Percentiles rank a stretch among this genome's conserved stretches.
These are phyloP conservation scores for Tenebrosternarchus preto DNA, from an alignment of 2,113 vertebrate genomes.

Conservation along the genomic window DNA sequence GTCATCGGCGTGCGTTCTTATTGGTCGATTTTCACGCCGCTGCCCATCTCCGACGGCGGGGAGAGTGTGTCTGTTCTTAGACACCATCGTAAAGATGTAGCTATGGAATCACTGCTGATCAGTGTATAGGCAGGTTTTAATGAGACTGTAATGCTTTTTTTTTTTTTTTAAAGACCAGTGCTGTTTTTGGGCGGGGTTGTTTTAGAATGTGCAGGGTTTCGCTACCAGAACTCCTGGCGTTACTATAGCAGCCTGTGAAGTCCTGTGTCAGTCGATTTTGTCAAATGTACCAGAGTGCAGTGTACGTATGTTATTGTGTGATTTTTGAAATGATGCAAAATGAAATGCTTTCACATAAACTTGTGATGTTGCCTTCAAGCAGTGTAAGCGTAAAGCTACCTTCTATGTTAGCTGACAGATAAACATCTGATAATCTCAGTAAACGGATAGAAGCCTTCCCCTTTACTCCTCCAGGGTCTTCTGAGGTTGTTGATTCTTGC, in stretches of 20 bases:
- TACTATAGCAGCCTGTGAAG: neutral
- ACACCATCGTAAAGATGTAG: neutral
- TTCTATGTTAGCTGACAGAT: neutral
- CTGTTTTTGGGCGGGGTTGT: neutral
- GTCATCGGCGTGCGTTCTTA: conserved; percentile 16
- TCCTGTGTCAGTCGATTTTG: no score
- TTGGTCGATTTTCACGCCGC: conserved; percentile 16
- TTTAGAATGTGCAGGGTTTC: no score
- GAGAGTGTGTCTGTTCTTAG: conserved; percentile 8
- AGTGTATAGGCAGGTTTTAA: neutral
- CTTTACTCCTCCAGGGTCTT: conserved; percentile 1
- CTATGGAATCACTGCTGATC: neutral
- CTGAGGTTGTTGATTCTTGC: neutral
- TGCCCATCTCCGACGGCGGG: neutral
- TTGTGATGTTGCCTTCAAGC: neutral
- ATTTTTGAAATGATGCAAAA: no score
- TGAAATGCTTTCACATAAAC: neutral
- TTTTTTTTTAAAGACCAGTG: no score
- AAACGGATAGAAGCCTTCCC: neutral
- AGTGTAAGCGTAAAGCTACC: neutral
- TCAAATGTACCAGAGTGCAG: no score
- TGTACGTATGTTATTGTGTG: no score
- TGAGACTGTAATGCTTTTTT: neutral
- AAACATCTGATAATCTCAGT: neutral
- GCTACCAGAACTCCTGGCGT: neutral